Percentiles rank a stretch among this genome's conserved stretches.
Conservation (phyloP, 2,113 vertebrate genomes). For the Stictonetta naevosa region DNA sequence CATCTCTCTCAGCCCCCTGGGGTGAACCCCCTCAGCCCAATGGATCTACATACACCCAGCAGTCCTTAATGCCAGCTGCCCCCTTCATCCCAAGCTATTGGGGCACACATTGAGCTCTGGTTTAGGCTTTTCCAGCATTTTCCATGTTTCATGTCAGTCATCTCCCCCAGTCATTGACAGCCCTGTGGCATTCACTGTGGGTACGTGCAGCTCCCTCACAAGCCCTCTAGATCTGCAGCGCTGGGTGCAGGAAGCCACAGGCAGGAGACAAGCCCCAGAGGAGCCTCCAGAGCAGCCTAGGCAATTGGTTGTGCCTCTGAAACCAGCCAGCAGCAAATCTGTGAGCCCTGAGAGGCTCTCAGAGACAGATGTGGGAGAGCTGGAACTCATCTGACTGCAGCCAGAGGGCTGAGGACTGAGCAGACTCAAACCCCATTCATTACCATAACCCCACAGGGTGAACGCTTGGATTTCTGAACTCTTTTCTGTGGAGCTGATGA, state of each 20-base stretch:
- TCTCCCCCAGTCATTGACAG: background rate
- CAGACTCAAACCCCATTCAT: background rate
- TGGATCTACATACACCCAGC: too few relatives aligned
- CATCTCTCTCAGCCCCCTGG: background rate
- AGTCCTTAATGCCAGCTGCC: background rate
- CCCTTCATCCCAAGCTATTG: rapidly evolving
- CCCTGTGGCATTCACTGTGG: background rate
- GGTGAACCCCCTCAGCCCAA: background rate
- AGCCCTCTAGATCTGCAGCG: background rate
- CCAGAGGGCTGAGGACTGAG: background rate
- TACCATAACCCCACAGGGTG: background rate
- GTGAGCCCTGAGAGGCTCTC: background rate
- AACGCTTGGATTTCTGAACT: background rate
- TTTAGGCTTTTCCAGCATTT: rapidly evolving
- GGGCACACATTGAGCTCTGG: background rate
- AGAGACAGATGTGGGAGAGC: background rate
- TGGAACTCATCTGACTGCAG: background rate
- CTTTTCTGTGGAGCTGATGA: background rate
- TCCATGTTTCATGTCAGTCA: background rate
- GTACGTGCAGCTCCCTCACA: rapidly evolving
- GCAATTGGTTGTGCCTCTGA: constrained; percentile 17
- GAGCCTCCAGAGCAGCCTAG: background rate
- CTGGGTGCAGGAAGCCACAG: background rate
- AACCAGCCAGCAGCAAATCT: background rate
- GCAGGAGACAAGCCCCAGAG: background rate